These are phyloP conservation scores for Steinernema carpocapsae DNA, from an alignment of 2,888 invertebrate genomes.

Conservation along the genomic window DNA sequence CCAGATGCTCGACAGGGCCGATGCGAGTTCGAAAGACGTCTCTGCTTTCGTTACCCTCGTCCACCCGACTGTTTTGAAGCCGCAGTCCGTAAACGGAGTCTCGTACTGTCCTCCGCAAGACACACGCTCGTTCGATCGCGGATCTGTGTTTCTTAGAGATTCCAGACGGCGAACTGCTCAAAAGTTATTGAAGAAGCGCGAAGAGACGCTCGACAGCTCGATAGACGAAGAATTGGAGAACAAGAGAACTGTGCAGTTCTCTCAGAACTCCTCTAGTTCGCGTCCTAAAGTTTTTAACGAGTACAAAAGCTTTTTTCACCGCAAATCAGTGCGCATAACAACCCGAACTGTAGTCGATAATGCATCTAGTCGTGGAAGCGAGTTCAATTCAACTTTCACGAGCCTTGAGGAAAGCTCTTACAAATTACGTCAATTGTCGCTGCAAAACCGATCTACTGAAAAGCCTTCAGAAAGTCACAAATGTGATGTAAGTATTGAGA, in stretches of 20 bases:
- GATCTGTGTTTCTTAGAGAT: background rate
- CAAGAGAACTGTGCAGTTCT: conserved; percentile 18
- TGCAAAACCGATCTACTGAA: too few species aligned
- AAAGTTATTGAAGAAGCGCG: conserved; percentile 12
- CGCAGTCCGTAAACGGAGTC: background rate
- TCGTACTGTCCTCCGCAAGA: background rate
- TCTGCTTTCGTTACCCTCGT: background rate
- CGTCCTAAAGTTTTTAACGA: background rate
- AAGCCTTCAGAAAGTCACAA: too few species aligned
- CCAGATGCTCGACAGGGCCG: background rate
- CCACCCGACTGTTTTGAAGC: background rate
- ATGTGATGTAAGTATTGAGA: too few species aligned
- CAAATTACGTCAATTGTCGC: too few species aligned
- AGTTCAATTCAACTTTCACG: too few species aligned
- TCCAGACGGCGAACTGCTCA: conserved; percentile 13
- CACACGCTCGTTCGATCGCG: background rate
- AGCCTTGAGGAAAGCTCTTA: too few species aligned
- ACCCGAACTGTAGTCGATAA: background rate
- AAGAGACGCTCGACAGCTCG: conserved; percentile 2
- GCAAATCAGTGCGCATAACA: conserved; percentile 6
- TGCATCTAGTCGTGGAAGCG: background rate
- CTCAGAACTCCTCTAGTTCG: background rate
- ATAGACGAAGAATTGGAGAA: conserved; percentile 25
- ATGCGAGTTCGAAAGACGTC: background rate
- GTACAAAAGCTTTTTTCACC: conserved; percentile 7